phyloP scores from a whole-genome alignment of 1,140 invertebrate genomes.

The Physella acuta region DNA sequence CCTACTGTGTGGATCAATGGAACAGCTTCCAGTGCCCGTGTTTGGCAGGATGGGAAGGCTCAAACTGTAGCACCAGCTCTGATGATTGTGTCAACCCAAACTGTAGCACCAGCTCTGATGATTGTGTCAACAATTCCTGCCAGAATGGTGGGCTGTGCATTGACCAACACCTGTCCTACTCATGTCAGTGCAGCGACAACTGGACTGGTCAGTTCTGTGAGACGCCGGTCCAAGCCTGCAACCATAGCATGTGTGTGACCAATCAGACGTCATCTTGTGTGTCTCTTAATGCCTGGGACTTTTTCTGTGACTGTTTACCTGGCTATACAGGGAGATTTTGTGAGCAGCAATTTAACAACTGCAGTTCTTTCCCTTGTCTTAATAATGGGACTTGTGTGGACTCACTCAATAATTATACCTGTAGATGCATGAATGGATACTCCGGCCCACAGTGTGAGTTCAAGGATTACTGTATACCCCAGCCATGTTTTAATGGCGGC shows the following conservation, averaged over 20 bases:
- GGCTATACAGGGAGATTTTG: conserved; percentile 49
- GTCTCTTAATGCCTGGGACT: conserved; percentile 28
- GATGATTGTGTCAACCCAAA: conserved; percentile 31
- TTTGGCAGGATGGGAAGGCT: conserved; percentile 57
- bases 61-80: conserved; percentile 27
- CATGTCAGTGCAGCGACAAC: conserved; percentile 45
- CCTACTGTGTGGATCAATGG: conserved; percentile 73
- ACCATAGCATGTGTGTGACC: conserved; percentile 28
- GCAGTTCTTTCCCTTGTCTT: conserved; percentile 45
- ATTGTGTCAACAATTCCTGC: conserved; percentile 36
- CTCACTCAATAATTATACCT: conserved; percentile 54
- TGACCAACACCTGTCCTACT: conserved; percentile 41
- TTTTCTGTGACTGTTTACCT: conserved; percentile 34
- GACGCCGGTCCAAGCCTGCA: conserved; percentile 26
- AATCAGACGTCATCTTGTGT: conserved; percentile 34
- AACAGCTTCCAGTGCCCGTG: conserved; percentile 73
- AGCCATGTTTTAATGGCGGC: conserved; percentile 43
- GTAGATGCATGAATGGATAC: conserved; percentile 36
- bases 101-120: conserved; percentile 33
- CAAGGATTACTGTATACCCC: conserved; percentile 33
- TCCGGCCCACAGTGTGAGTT: conserved; percentile 55
- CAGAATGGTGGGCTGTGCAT: conserved; percentile 42
- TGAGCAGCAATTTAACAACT: conserved; percentile 61
- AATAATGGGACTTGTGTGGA: conserved; percentile 48
- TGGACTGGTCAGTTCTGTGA: conserved; percentile 50